Evolutionary conservation across 2,888 invertebrate species (phyloP), one percentile per base, ranked within the genome.

Genomic region (Protula sp.): DNA sequence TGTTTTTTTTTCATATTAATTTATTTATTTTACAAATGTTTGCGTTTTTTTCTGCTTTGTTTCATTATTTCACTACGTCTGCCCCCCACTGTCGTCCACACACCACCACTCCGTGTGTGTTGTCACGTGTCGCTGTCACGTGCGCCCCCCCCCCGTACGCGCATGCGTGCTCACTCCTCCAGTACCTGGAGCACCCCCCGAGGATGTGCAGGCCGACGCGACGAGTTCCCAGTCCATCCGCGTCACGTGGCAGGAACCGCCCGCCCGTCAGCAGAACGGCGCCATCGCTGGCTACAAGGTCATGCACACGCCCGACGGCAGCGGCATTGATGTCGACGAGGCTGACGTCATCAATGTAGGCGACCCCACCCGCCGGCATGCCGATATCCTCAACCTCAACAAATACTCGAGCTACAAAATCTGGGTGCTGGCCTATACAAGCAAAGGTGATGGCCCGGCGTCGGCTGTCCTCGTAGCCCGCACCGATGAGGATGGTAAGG

Each of bases 401-500:
- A 89, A 91, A 67, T 97, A 93, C 93, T 94, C 94, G 63, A 89
- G 92, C 82, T 98, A 98, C 86, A 89, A 92, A 82, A 89, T 98
- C 77, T 94, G 94, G 93, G 91, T 97, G 30, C 45, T 53, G 3
- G 63, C 63, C 3, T 63, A 50, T 56, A 63, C 57, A n/a, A n/a
- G 28, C 76, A 92, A 95, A 72, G 98, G 98, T 78, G 94, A 94
- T 83, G 97, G 98, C 47, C 67, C 97, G 91, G 67, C 89, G 76
- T 94, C 94, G 73, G 89, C 89, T 83, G 92, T 93, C 67, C 89
- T 94, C 85, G 87, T 88, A 77, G 89, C 94, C 76, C 89, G 90
- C 85, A 97, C 97, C 71, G 91, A 92, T 81, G 97, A 97, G 89
- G 95, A 94, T 88, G 97, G 98, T 98, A 94, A 89, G 94, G n/a